Evolutionary conservation across 2,797 vertebrate genomes (phyloP).

Genomic region (Argentina silus): DNA sequence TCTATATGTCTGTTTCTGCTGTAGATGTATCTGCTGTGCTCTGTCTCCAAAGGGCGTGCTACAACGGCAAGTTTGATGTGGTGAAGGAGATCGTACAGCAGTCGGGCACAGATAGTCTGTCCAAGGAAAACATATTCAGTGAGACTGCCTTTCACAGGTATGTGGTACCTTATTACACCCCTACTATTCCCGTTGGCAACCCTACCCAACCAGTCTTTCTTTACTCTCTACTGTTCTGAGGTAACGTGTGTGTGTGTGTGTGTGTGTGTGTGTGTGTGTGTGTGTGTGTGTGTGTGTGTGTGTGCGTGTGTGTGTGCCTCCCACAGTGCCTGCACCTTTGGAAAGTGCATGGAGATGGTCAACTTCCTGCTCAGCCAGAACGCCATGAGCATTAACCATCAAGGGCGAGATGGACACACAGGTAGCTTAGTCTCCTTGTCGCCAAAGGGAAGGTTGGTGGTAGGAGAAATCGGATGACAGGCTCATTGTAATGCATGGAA

Average conservation of each 20-base stretch:
- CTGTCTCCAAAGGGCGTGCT: constrained; percentile 84
- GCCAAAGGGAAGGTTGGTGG: not conserved
- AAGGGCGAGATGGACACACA: constrained; percentile 95
- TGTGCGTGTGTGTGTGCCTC: not conserved
- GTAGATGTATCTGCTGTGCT: constrained; percentile 9
- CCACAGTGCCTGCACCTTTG: constrained; percentile 90
- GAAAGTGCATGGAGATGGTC: constrained; percentile 91
- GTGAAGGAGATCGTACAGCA: constrained; percentile 88
- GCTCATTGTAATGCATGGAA: too few species aligned
- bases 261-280: constrained; percentile 16
- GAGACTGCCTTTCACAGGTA: constrained; percentile 96
- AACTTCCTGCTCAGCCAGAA: constrained; percentile 92
- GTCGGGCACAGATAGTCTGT: constrained; percentile 89
- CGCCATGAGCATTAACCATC: constrained; percentile 89
- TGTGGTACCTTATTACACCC: constrained; percentile 1
- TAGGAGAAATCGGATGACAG: not conserved
- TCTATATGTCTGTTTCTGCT: not conserved
- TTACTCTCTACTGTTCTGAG: not conserved
- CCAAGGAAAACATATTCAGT: constrained; percentile 98
- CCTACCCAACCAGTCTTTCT: too few species aligned
- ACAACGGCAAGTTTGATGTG: constrained; percentile 88
- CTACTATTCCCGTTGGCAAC: not conserved
- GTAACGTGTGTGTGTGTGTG: not conserved
- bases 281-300: constrained; percentile 8
- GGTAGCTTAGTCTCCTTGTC: constrained; percentile 69